Percentiles rank a stretch among this genome's conserved stretches.
phyloP scores from a whole-genome alignment of 1,140 invertebrate species.

The Eupristina koningsbergeri region DNA sequence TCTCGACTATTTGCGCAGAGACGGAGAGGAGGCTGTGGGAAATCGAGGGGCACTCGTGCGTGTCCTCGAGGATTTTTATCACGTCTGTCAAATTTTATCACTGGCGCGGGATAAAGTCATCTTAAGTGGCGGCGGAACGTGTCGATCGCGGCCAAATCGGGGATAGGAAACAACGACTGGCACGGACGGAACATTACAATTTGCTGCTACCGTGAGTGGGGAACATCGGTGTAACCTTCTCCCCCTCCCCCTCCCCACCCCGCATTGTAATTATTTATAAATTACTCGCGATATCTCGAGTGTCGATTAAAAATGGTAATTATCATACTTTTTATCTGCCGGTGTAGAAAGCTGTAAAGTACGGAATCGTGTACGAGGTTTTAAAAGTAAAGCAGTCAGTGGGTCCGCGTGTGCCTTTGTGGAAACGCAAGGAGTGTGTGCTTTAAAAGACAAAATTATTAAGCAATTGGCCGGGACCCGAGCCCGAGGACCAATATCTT shows the following conservation, averaged over 20 bases:
- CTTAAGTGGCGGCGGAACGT: not conserved
- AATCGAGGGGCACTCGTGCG: no score
- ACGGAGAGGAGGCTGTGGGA: no score
- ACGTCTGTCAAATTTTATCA: slow-evolving; percentile 1
- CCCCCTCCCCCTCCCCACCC: not conserved
- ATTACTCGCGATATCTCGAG: not conserved
- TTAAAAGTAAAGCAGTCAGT: slow-evolving; percentile 8
- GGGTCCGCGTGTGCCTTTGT: not conserved
- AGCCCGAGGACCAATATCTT: not conserved
- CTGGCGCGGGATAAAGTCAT: not conserved
- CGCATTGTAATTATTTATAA: slow-evolving; percentile 10
- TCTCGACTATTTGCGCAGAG: not conserved
- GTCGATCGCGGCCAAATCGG: not conserved
- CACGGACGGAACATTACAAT: not conserved
- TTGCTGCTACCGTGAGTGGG: not conserved
- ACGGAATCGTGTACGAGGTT: not conserved
- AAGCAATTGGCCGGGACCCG: not conserved
- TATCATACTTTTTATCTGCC: not conserved
- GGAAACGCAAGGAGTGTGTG: not conserved
- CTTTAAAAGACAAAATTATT: not conserved
- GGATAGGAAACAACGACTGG: no score
- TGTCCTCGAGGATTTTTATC: not conserved
- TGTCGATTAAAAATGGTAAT: slow-evolving; percentile 12
- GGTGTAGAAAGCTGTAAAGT: slow-evolving; percentile 18
- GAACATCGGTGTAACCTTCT: not conserved